Base-by-base conservation (phyloP, 2,797 vertebrate genomes). In the Alca torda region DNA sequence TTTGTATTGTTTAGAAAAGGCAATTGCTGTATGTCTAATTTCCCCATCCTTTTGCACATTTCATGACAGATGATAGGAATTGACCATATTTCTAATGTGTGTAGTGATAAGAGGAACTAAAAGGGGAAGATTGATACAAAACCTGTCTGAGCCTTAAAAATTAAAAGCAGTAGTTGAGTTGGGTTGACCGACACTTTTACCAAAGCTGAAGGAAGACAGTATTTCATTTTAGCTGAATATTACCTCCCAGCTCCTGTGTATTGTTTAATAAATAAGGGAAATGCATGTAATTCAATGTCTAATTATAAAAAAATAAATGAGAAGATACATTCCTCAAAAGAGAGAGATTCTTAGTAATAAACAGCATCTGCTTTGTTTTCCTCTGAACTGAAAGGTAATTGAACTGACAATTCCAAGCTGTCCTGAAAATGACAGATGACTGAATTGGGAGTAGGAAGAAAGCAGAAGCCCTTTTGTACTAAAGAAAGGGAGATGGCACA, bases 311-410 rank as follows among this genome's bases (percentile, higher is more conserved):
- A 80, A 60, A 67, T 20, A 51, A 60, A 17, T 53, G 20, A 90
- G 39, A 37, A 1, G 1, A 39, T 46, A 39, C 39, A 64, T 80
- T 96, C 77, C 61, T 92, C 87, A 81, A 86, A 92, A 91, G 81
- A 79, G 48, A 72, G 15, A 33, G 10, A 84, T 95, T 96, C 79
- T 79, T 78, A 35, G 24, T 61, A 91, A 73, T 65, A 84, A 84
- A 51, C 43, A 94, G 78, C 68, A 87, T 95, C 89, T 93, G 89
- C 91, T 96, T 94, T 95, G 89, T 93, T 97, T 91, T 94, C 69
- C 91, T 95, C 77, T 24, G 64, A 11, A 84, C 70, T 69, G 87
- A 94, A 87, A 96, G 51, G 74, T 88, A 91, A 93, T 95, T 95
- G 89, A 96, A 88, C 83, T 87, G 91, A 90, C 89, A 95, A 93